These are phyloP conservation scores for Polyommatus icarus DNA, from an alignment of 2,888 invertebrate genomes.

Conservation along the genomic window DNA sequence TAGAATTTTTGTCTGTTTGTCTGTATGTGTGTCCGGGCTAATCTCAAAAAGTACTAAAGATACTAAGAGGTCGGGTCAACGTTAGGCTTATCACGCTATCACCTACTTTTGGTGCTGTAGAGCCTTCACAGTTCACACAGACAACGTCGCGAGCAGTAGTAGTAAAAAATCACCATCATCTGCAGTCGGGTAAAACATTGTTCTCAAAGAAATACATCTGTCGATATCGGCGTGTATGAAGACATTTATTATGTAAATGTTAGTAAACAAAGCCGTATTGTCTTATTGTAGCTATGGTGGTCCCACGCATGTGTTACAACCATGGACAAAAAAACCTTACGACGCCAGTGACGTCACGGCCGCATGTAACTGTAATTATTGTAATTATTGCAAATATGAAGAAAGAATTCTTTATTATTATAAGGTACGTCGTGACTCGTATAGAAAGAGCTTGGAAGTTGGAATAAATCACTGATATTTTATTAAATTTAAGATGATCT, in stretches of 20 bases:
- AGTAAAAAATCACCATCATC: neutral
- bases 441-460: too few relatives aligned
- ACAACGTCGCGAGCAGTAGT: too few relatives aligned
- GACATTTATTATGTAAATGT: conserved; percentile 9
- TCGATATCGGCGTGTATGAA: conserved; percentile 13
- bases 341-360: neutral
- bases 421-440: too few relatives aligned
- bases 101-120: too few relatives aligned
- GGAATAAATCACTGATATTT: too few relatives aligned
- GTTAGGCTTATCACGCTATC: too few relatives aligned
- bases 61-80: too few relatives aligned
- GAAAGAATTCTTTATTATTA: neutral
- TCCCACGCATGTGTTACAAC: conserved; percentile 28
- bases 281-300: conserved; percentile 29
- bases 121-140: too few relatives aligned
- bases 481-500: too few relatives aligned
- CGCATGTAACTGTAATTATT: neutral
- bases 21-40: too few relatives aligned
- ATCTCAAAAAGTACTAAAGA: too few relatives aligned
- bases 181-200: neutral
- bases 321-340: conserved; percentile 26
- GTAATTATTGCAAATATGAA: neutral
- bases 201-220: conserved; percentile 12
- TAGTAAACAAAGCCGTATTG: conserved; percentile 33
- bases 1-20: too few relatives aligned